Base-by-base conservation (phyloP, 2,113 vertebrate species). In the Hystrix cristata region DNA sequence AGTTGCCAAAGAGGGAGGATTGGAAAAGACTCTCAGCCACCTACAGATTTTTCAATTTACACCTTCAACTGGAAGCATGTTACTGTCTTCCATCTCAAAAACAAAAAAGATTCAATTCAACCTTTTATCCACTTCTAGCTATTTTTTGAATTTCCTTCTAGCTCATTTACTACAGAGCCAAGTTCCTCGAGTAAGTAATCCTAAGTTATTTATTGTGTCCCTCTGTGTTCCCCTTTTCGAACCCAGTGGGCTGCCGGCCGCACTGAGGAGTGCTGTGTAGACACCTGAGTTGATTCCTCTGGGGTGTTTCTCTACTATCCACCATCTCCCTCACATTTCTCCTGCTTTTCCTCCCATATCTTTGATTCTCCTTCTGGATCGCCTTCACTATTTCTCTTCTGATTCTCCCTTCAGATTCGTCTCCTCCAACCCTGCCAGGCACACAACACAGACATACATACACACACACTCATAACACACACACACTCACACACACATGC, bases 151-250 rank as follows among this genome's bases (percentile, higher is more conserved):
- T 5, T 84, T 34, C 2, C 34, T 92, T 82, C 18, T 89, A 25
- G 86, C 74, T 95, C 38, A 19, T 92, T 90, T 91, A 67, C 59
- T 84, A 95, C 23, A 62, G 57, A 92, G 38, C 38, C 21, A 60
- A 81, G 7, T 38, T 87, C 67, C 53, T 84, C 46, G 82, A 74
- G 57, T 74, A 34, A 87, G n/a, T 19, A 85, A 48, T 55, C 29
- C 1, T 0, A 90, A 43, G 25, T 51, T 48, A 51, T 31, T 69
- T 59, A n/a, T 7, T 59, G 14, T 48, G 31, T 38, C n/a, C 62
- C 12, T 62, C 18, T 23, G 14, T 15, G 19, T 19, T 15, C 46
- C 64, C 0, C 9, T 38, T 84, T 69, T 79, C 65, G 55, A 60
- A 27, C 62, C 12, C 27, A 62, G 1, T 4, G 8, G 16, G 5